phyloP scores from a whole-genome alignment of 2,888 invertebrate species.

The Caenorhabditis doughertyi region DNA sequence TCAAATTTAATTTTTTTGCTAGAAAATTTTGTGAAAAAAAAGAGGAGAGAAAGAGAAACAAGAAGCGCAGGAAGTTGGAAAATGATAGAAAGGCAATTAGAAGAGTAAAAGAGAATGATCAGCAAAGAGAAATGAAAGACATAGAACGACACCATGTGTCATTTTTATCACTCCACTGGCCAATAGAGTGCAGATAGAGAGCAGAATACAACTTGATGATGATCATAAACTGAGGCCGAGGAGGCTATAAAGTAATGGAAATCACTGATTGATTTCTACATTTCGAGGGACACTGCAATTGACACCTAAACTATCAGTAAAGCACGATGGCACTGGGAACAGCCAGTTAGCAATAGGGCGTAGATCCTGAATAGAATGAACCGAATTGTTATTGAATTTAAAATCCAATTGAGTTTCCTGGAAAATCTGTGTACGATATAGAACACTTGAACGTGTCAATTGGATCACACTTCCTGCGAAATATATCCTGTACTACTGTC shows the following conservation, averaged over 20 bases:
- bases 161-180: slow-evolving; percentile 6
- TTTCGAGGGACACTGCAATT: too few species aligned
- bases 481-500: too few species aligned
- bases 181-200: background rate
- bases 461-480: too few species aligned
- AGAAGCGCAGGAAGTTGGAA: background rate
- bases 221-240: too few species aligned
- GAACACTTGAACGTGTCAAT: too few species aligned
- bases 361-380: too few species aligned
- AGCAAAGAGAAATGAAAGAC: background rate
- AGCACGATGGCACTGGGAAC: too few species aligned
- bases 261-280: background rate
- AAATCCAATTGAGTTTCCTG: too few species aligned
- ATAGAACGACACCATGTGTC: slow-evolving; percentile 31
- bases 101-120: background rate
- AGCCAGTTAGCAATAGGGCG: too few species aligned
- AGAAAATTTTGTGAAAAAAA: background rate
- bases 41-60: background rate
- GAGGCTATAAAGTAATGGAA: slow-evolving; percentile 12
- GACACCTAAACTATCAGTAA: too few species aligned
- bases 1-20: slow-evolving; percentile 1
- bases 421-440: too few species aligned
- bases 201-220: slow-evolving; percentile 6
- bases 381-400: too few species aligned
- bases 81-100: slow-evolving; percentile 1